Percentiles rank a stretch among this genome's conserved stretches.
phyloP scores from a whole-genome alignment of 2,888 invertebrate species.

The Heteropelma amictum region DNA sequence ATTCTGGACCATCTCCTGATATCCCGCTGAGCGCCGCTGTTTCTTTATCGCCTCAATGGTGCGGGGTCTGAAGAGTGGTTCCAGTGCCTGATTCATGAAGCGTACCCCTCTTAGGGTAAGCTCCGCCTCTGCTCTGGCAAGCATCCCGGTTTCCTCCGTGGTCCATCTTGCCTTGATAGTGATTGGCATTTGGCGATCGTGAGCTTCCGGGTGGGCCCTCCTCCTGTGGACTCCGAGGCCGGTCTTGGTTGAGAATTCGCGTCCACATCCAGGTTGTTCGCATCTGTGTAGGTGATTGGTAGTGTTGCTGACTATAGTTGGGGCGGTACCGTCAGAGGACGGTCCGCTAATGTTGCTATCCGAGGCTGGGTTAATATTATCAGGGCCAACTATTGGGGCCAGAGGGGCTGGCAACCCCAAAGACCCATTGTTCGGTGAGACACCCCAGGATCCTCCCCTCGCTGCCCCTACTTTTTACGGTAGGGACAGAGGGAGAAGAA shows the following conservation, averaged over 20 bases:
- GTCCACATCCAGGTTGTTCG: not conserved
- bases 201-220: constrained; percentile 17
- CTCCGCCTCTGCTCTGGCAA: not conserved
- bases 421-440: not conserved
- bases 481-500: not conserved
- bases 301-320: not conserved
- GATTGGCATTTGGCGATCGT: not conserved
- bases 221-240: constrained; percentile 25
- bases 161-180: not conserved
- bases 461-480: not conserved
- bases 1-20: not conserved
- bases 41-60: constrained; percentile 29
- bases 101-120: not conserved
- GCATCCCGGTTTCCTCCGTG: not conserved
- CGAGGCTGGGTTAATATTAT: not conserved
- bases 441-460: not conserved
- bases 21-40: not conserved
- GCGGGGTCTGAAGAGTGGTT: constrained; percentile 12
- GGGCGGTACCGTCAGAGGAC: not conserved
- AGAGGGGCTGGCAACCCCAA: constrained; percentile 25
- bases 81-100: constrained; percentile 51
- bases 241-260: not conserved
- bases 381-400: not conserved
- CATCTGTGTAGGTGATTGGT: not conserved
- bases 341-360: not conserved